phyloP scores from a whole-genome alignment of 2,888 invertebrate genomes.

The Punctoribates punctum region DNA sequence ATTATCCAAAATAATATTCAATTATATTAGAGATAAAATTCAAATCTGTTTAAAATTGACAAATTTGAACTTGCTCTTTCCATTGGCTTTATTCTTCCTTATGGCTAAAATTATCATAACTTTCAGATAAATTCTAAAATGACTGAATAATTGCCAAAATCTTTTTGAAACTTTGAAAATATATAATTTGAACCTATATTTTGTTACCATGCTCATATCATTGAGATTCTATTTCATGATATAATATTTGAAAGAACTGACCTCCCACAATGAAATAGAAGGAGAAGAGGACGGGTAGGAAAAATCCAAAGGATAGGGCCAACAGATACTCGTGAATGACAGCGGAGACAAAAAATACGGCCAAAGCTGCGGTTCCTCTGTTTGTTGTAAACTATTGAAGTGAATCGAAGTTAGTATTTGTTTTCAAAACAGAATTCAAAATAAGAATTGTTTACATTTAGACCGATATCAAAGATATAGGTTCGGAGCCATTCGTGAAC shows the following conservation, averaged over 20 bases:
- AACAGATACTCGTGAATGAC: constrained; percentile 83
- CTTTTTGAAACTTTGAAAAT: too few relatives aligned
- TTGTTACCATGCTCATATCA: too few relatives aligned
- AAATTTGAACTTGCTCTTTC: too few relatives aligned
- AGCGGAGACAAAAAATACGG: constrained; percentile 71
- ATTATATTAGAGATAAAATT: too few relatives aligned
- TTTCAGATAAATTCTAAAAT: too few relatives aligned
- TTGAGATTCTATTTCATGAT: too few relatives aligned
- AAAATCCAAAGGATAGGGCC: constrained; percentile 72
- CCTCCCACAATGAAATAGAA: constrained; percentile 69
- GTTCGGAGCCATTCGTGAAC: constrained; percentile 91
- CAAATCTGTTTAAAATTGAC: too few relatives aligned
- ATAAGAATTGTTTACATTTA: constrained; percentile 53
- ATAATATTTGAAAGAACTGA: neutral
- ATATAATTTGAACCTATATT: too few relatives aligned
- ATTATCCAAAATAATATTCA: too few relatives aligned
- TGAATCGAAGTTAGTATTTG: neutral
- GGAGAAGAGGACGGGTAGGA: constrained; percentile 78
- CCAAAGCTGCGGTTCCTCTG: constrained; percentile 57
- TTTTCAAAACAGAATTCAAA: constrained; percentile 20
- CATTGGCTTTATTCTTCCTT: too few relatives aligned
- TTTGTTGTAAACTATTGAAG: constrained; percentile 38
- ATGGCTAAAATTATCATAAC: neutral
- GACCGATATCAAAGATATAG: constrained; percentile 70
- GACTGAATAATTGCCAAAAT: neutral